phyloP scores from a whole-genome alignment of 2,888 invertebrate species.

The Sceliomorpha sp. region DNA sequence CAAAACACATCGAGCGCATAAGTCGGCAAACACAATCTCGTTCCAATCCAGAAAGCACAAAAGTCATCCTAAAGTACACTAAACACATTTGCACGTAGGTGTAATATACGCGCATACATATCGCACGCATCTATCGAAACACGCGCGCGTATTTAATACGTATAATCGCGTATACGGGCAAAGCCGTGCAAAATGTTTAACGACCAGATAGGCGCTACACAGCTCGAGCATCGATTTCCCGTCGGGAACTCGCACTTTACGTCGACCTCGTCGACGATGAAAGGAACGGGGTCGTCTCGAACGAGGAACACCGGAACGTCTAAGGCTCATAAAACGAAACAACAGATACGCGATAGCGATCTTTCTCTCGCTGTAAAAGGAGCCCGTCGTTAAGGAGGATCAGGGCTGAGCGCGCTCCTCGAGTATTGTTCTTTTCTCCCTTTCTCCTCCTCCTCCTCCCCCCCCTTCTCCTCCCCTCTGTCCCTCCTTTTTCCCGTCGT shows the following conservation, averaged over 20 bases:
- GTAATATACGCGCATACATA: not conserved
- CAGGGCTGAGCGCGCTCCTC: too few species aligned
- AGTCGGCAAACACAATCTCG: too few species aligned
- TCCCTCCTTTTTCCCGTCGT: too few species aligned
- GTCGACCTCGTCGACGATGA: slow-evolving; percentile 58
- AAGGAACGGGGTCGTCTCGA: slow-evolving; percentile 46
- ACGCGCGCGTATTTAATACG: slow-evolving; percentile 24
- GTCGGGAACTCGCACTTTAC: slow-evolving; percentile 66
- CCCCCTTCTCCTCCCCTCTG: too few species aligned
- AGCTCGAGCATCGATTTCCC: slow-evolving; percentile 68
- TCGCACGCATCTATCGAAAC: not conserved
- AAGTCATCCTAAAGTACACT: too few species aligned
- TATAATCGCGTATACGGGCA: slow-evolving; percentile 32
- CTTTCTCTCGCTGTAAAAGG: slow-evolving; percentile 1
- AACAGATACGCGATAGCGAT: slow-evolving; percentile 1
- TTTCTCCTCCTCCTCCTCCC: too few species aligned
- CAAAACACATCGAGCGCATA: too few species aligned
- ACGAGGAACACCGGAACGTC: slow-evolving; percentile 10
- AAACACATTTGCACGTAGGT: not conserved
- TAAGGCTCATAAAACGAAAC: slow-evolving; percentile 44
- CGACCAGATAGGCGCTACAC: slow-evolving; percentile 61
- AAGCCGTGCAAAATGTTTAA: slow-evolving; percentile 46
- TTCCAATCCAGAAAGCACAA: too few species aligned
- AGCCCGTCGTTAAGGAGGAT: not conserved
- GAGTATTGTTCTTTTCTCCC: too few species aligned